Evolutionary conservation across 1,140 invertebrate species (phyloP).

Genomic region (Lepidurus apus): DNA sequence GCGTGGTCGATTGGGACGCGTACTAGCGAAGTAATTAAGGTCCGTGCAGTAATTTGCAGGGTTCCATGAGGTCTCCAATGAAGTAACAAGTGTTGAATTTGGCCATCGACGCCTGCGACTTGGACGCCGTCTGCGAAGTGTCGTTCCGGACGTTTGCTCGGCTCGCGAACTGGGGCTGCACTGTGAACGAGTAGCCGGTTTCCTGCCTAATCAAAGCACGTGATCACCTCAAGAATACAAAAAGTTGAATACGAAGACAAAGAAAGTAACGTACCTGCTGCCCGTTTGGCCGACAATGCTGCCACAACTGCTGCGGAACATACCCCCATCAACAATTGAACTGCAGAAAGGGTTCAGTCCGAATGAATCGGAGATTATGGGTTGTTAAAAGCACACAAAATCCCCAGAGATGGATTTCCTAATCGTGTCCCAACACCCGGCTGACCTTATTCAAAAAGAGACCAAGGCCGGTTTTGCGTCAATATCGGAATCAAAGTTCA

Average conservation of each 20-base stretch:
- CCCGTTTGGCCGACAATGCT: slow-evolving; percentile 31
- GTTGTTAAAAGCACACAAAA: background rate
- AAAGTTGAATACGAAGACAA: background rate
- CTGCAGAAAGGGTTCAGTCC: background rate
- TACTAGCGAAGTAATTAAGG: background rate
- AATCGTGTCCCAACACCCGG: background rate
- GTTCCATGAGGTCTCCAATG: background rate
- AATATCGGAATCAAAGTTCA: background rate
- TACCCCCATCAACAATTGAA: slow-evolving; percentile 29
- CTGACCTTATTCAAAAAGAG: background rate
- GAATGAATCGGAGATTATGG: background rate
- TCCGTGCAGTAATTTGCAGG: slow-evolving; percentile 22
- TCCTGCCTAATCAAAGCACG: background rate
- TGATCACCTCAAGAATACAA: background rate
- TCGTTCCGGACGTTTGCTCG: background rate
- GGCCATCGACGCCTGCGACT: background rate
- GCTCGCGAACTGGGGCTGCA: background rate
- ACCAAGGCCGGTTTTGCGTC: background rate
- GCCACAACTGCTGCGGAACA: slow-evolving; percentile 30
- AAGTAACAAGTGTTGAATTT: background rate
- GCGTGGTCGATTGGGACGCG: background rate
- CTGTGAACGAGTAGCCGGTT: background rate
- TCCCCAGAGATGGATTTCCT: background rate
- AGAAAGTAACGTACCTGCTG: background rate
- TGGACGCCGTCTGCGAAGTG: background rate